Conservation (phyloP, 2,113 vertebrate genomes). For the Aegypius monachus region DNA sequence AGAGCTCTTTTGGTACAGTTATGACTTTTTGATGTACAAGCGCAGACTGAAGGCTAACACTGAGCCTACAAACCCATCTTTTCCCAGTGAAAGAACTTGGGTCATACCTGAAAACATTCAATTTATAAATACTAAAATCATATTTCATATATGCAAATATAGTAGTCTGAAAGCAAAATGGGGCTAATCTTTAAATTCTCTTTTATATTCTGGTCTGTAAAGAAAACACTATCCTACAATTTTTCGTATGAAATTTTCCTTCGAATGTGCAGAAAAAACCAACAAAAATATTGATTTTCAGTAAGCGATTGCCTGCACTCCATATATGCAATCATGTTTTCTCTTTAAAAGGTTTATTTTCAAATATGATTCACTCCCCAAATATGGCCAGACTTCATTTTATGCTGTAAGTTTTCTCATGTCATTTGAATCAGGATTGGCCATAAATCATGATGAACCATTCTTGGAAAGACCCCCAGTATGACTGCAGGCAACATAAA, state of each 20-base stretch:
- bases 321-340: not conserved
- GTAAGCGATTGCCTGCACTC: not conserved
- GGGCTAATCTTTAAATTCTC: not conserved
- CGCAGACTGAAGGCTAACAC: not conserved
- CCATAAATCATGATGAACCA: not conserved
- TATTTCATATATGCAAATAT: not conserved
- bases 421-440: not conserved
- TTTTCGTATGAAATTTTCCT: not conserved
- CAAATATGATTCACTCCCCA: not conserved
- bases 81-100: not conserved
- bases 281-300: not conserved
- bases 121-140: not conserved
- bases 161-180: not conserved
- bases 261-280: not conserved
- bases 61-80: not conserved
- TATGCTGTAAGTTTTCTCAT: not conserved
- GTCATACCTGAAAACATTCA: not conserved
- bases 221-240: not conserved
- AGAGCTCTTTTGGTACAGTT: not conserved
- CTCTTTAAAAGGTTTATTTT: not conserved
- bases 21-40: not conserved
- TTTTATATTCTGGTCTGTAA: not conserved
- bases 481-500: constrained; percentile 57
- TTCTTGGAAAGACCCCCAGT: constrained; percentile 10
- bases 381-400: not conserved